These are phyloP conservation scores for Periophthalmodon schlosseri DNA, from an alignment of 2,113 vertebrate genomes.

Conservation along the genomic window DNA sequence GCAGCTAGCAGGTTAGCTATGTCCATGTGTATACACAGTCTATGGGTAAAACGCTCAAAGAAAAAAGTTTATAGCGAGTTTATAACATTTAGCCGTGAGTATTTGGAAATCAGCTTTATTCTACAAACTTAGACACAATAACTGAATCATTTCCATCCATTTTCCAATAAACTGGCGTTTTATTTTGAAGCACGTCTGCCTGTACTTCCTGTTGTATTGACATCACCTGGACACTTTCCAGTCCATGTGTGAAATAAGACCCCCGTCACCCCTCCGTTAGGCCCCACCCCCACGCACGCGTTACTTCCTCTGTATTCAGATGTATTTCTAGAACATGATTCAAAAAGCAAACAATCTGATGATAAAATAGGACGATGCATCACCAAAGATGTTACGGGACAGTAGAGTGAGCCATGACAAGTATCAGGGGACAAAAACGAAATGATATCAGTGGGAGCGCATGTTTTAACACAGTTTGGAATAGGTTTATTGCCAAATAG, in stretches of 20 bases:
- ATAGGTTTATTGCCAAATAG: no score
- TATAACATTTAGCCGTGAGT: no score
- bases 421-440: no score
- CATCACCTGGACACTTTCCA: background rate
- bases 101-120: no score
- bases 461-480: no score
- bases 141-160: no score
- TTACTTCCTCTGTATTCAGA: constrained; percentile 4
- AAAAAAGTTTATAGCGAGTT: no score
- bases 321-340: constrained; percentile 6
- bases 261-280: background rate
- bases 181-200: background rate
- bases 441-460: no score
- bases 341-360: background rate
- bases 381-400: background rate
- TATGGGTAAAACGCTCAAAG: no score
- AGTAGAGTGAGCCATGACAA: background rate
- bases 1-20: no score
- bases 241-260: background rate
- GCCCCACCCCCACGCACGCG: background rate
- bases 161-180: background rate
- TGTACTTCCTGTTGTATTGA: background rate
- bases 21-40: no score
- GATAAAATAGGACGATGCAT: background rate
- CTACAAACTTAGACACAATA: no score